Evolutionary conservation across 2,797 vertebrate species (phyloP).

Genomic region (Chiloscyllium punctatum): DNA sequence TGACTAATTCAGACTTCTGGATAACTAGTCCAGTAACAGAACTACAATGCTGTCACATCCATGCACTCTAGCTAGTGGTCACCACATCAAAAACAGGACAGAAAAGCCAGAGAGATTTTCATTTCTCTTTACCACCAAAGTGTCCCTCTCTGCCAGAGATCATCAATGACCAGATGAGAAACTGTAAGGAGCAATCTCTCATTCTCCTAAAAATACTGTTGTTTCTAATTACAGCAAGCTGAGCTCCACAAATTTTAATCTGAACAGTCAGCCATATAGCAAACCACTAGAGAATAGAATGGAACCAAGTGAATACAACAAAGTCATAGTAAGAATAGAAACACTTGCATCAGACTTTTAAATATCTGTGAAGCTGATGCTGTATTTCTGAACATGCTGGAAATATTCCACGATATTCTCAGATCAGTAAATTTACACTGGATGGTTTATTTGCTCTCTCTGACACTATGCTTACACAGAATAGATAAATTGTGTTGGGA

Average conservation of each 20-base stretch:
- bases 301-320: background rate
- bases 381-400: background rate
- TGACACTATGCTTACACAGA: background rate
- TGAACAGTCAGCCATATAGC: conserved; percentile 1
- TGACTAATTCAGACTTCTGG: background rate
- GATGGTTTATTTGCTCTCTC: background rate
- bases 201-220: background rate
- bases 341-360: conserved; percentile 15
- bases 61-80: background rate
- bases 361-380: conserved; percentile 16
- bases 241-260: background rate
- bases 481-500: background rate
- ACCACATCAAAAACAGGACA: background rate
- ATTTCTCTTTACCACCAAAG: background rate
- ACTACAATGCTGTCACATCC: background rate
- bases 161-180: background rate
- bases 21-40: background rate
- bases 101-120: background rate
- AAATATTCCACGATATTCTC: background rate
- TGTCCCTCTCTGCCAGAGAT: background rate
- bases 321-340: background rate
- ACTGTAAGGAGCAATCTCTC: background rate
- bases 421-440: background rate
- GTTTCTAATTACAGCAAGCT: background rate
- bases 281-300: background rate